A percentile compares a stretch with the other conserved stretches of the same genome.
These are phyloP conservation scores for Cartodere bifasciata DNA, from an alignment of 2,888 invertebrate species.

Conservation along the genomic window DNA sequence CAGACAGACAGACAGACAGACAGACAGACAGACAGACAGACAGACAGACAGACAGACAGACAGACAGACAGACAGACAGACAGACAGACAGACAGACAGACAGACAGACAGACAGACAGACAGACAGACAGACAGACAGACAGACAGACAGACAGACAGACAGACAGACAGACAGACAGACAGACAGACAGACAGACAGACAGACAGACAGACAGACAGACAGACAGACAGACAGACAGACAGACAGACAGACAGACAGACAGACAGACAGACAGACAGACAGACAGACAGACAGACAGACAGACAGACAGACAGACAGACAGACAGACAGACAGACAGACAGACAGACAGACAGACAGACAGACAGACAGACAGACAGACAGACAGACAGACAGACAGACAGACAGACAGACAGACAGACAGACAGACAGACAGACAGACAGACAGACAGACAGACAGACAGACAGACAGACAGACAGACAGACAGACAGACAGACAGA, in stretches of 20 bases:
- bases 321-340: slow-evolving; percentile 10
- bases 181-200: too few relatives aligned
- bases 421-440: slow-evolving; percentile 10
- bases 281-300: slow-evolving; percentile 10
- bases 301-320: slow-evolving; percentile 10
- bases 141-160: too few relatives aligned
- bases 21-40: too few relatives aligned
- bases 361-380: slow-evolving; percentile 10
- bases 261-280: slow-evolving; percentile 10
- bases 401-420: slow-evolving; percentile 10
- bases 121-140: too few relatives aligned
- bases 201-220: slow-evolving; percentile 10
- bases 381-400: slow-evolving; percentile 10
- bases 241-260: slow-evolving; percentile 10
- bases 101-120: too few relatives aligned
- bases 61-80: too few relatives aligned
- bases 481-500: slow-evolving; percentile 10
- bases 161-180: too few relatives aligned
- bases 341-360: slow-evolving; percentile 10
- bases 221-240: slow-evolving; percentile 10
- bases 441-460: slow-evolving; percentile 10
- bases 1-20: too few relatives aligned
- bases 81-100: too few relatives aligned
- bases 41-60: too few relatives aligned
- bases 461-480: slow-evolving; percentile 10